Conservation (phyloP, 2,797 vertebrate genomes). For the Falco biarmicus region DNA sequence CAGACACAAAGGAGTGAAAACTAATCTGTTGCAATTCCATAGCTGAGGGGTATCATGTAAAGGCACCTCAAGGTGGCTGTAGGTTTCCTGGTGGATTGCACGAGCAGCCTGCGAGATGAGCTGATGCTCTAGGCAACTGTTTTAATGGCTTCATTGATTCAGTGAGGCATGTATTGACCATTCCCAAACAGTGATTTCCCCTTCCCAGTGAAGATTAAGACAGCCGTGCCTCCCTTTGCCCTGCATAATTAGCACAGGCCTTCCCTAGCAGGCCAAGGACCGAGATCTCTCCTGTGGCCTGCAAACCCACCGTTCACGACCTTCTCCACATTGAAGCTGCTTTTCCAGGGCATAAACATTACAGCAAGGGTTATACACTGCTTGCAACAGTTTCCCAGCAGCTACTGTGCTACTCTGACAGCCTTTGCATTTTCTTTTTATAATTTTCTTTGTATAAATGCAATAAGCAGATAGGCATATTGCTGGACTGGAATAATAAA, state of each 20-base stretch:
- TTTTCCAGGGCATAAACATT: neutral
- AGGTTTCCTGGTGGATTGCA: neutral
- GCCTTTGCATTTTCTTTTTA: neutral
- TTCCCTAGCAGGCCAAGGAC: neutral
- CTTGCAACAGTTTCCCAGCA: neutral
- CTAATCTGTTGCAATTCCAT: neutral
- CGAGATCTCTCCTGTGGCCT: neutral
- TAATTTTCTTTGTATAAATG: neutral
- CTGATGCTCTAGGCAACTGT: neutral
- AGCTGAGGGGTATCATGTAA: neutral
- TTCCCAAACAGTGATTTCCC: neutral
- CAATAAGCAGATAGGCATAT: neutral
- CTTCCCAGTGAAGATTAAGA: neutral
- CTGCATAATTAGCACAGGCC: neutral
- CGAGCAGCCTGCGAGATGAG: neutral
- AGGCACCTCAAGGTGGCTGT: neutral
- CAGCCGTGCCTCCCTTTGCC: neutral
- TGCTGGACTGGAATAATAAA: neutral
- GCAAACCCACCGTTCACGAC: accelerated
- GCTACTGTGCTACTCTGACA: neutral
- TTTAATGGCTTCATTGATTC: neutral
- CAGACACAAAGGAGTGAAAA: neutral
- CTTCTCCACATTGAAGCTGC: neutral
- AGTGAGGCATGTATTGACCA: neutral
- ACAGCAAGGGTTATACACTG: neutral